Base-by-base conservation (phyloP, 2,888 invertebrate species). In the Crossocerus cetratus region DNA sequence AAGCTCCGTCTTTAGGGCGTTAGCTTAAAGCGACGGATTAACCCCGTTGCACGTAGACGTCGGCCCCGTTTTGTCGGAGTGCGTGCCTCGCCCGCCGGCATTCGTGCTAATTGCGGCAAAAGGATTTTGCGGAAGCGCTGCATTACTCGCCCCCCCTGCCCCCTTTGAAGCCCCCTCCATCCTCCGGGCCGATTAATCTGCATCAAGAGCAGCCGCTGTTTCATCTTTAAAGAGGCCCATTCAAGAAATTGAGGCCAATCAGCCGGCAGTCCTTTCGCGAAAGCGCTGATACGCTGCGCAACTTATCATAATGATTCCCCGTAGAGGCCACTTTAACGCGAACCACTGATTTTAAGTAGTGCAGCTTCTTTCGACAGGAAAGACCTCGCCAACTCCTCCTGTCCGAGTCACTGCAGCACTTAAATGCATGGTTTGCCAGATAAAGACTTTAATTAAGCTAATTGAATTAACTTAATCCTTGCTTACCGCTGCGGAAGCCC, bases 51-150 rank as follows among this genome's bases (percentile, higher is more conserved):
- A 8, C 14, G 3, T n/a, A 49, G 49, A 32, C 32, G 49, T 4
- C 54, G 55, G n/a, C 57, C 32, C 32, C 23, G 59, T 65, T 69
- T 65, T 53, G 59, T 44, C 49, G 32, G 8, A 32, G 32, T 32
- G 32, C 61, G 72, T 57, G 66, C 8, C 63, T 53, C 18, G 54
- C 57, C 20, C 65, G 53, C 59, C 59, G 57, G 66, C 55, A 49
- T 32, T 59, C 45, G 42, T 42, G 53, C 21, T 42, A 66, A 49
- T 49, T 49, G 49, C 49, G 49, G 49, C n/a, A 49, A 49, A 49
- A 49, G 49, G 49, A 49, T 49, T 49, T 49, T 49, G 49, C 49
- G 49, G 49, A 49, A 49, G 49, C 16, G 49, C 16, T 16, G 16
- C 49, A 16, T 49, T 49, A 14, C 16, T 14, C 45, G 45, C n/a